phyloP scores from a whole-genome alignment of 2,797 vertebrate genomes.

The Danio jaintianensis region DNA sequence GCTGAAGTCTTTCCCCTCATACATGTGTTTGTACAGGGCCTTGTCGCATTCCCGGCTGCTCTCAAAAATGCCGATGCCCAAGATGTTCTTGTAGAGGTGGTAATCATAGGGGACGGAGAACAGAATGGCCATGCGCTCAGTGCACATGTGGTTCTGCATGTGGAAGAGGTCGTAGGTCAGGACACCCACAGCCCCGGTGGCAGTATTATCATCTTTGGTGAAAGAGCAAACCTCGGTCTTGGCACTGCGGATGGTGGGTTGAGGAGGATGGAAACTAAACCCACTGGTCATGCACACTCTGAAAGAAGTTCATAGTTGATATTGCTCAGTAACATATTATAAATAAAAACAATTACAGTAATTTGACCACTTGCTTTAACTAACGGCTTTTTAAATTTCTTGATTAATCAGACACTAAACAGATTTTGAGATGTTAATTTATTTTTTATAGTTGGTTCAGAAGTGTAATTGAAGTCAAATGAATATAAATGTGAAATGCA shows the following conservation, averaged over 20 bases:
- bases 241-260: slow-evolving; percentile 68
- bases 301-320: background rate
- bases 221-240: slow-evolving; percentile 62
- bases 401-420: background rate
- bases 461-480: background rate
- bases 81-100: slow-evolving; percentile 54
- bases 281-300: slow-evolving; percentile 76
- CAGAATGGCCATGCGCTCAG: slow-evolving; percentile 62
- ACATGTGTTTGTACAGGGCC: slow-evolving; percentile 72
- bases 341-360: background rate
- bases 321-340: background rate
- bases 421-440: background rate
- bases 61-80: slow-evolving; percentile 61
- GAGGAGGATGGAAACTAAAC: slow-evolving; percentile 72
- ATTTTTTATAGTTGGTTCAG: background rate
- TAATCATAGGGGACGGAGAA: slow-evolving; percentile 62
- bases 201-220: slow-evolving; percentile 58
- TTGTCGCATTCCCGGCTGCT: slow-evolving; percentile 67
- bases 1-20: slow-evolving; percentile 70
- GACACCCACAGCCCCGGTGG: slow-evolving; percentile 58
- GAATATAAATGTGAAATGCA: background rate
- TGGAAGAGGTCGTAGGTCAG: slow-evolving; percentile 67
- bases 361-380: background rate
- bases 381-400: background rate
- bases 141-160: slow-evolving; percentile 62